A percentile compares a stretch with the other conserved stretches of the same genome.
phyloP scores from a whole-genome alignment of 2,113 vertebrate species.

The Macquaria ambigua region DNA sequence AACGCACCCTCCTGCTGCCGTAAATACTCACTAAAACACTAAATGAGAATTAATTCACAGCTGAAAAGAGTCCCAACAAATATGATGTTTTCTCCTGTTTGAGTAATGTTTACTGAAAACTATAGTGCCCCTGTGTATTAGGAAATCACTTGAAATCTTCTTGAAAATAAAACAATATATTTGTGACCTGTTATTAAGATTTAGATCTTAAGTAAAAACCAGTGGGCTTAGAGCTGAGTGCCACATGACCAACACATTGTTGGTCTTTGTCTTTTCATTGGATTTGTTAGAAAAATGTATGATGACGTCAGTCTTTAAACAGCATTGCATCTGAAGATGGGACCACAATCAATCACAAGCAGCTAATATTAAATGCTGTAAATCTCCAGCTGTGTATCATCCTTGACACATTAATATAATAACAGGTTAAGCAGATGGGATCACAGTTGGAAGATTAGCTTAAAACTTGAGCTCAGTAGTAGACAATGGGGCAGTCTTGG shows the following conservation, averaged over 20 bases:
- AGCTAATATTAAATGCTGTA: neutral
- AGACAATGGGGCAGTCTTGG: neutral
- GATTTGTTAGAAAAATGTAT: neutral
- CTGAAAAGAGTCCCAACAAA: neutral
- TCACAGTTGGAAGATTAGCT: neutral
- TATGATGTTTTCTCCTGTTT: too few relatives aligned
- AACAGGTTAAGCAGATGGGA: conserved; percentile 12
- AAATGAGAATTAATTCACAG: neutral
- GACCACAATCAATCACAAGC: neutral
- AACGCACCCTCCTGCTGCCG: neutral
- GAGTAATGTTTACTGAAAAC: too few relatives aligned
- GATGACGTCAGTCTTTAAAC: neutral
- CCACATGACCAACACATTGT: neutral
- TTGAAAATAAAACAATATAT: neutral
- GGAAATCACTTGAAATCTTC: neutral
- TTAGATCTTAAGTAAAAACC: neutral
- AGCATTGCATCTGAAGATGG: neutral
- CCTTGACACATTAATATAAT: conserved; percentile 14
- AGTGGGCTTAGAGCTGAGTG: neutral
- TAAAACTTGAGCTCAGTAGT: neutral
- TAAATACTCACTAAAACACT: neutral
- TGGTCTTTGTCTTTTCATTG: neutral
- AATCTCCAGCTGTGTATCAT: neutral
- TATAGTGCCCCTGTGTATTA: too few relatives aligned
- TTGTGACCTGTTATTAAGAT: neutral